Percentiles rank a stretch among this genome's conserved stretches.
Conservation (phyloP, 2,797 vertebrate species). For the Coracias cyanogaster region DNA sequence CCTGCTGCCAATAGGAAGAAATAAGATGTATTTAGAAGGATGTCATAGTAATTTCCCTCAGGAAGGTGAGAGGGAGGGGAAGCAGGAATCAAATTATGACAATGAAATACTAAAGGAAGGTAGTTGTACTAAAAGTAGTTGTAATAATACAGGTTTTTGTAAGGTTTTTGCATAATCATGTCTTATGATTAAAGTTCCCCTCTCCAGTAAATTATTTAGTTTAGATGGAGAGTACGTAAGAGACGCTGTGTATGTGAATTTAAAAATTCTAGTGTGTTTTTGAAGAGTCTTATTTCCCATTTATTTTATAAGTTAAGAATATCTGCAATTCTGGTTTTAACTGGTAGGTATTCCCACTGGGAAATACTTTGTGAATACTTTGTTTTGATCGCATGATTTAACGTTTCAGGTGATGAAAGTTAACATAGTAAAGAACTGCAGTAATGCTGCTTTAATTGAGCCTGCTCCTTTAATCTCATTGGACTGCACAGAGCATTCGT, state of each 20-base stretch:
- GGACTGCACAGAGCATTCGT: neutral
- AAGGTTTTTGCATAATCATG: neutral
- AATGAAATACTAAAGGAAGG: neutral
- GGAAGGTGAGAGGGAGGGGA: neutral
- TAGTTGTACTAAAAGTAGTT: no score
- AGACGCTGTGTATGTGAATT: neutral
- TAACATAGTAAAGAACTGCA: neutral
- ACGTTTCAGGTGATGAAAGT: neutral
- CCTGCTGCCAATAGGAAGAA: neutral
- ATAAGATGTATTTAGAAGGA: neutral
- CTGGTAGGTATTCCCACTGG: neutral
- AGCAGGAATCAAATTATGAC: neutral
- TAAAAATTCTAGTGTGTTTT: neutral
- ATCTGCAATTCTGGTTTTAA: neutral
- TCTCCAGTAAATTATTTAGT: neutral
- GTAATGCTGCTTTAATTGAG: neutral
- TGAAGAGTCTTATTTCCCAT: neutral
- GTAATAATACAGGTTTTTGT: neutral
- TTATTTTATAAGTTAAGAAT: neutral
- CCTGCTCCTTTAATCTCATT: neutral
- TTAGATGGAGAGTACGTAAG: neutral
- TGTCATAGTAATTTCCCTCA: neutral
- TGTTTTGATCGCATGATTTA: neutral
- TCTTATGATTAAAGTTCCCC: neutral
- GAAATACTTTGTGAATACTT: neutral